phyloP scores from a whole-genome alignment of 2,113 vertebrate genomes.

The Elaphurus davidianus region DNA sequence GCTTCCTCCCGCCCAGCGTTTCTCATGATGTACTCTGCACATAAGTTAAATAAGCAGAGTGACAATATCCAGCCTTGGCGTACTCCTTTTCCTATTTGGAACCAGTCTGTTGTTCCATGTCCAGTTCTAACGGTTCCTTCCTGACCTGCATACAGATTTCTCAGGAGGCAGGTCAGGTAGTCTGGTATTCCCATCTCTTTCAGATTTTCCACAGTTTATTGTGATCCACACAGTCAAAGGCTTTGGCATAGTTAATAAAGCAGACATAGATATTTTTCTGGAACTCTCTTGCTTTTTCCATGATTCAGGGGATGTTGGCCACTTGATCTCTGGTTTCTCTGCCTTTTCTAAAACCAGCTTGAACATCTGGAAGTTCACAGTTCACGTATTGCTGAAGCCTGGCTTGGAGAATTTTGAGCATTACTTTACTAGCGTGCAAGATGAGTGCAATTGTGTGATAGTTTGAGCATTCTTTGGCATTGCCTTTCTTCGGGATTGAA shows the following conservation, averaged over 20 bases:
- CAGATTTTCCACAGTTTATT: neutral
- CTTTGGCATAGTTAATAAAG: neutral
- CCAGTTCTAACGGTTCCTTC: neutral
- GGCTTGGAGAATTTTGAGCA: neutral
- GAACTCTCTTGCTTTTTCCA: neutral
- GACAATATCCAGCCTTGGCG: neutral
- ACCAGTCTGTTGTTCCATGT: neutral
- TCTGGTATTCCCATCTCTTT: neutral
- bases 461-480: neutral
- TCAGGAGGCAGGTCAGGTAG: neutral
- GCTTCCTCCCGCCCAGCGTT: accelerated
- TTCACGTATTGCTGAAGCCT: neutral
- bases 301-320: neutral
- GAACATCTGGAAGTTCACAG: neutral
- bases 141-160: neutral
- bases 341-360: neutral
- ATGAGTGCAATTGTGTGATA: neutral
- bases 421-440: neutral
- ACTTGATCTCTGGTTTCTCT: neutral
- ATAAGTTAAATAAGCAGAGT: neutral
- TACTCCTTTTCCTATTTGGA: neutral
- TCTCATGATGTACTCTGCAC: neutral
- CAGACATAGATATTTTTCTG: neutral
- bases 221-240: neutral
- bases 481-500: neutral